Conservation (phyloP, 2,888 invertebrate genomes). For the Heterodera filipjevi region DNA sequence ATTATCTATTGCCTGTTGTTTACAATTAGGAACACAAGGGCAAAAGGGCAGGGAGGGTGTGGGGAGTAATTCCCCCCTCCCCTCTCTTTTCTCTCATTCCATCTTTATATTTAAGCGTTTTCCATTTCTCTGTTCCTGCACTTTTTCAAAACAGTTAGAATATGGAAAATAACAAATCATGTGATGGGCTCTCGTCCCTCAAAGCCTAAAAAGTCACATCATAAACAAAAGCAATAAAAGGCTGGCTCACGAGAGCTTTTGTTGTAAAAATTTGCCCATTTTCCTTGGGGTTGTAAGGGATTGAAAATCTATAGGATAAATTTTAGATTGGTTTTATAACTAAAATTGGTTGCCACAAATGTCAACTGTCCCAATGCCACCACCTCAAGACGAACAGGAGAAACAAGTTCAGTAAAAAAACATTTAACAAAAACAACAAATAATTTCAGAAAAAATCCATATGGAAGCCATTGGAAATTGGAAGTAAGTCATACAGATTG, state of each 20-base stretch:
- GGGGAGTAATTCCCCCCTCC: too few species aligned
- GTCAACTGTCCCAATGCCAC: neutral
- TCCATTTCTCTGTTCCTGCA: neutral
- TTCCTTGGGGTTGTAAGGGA: neutral
- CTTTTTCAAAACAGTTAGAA: neutral
- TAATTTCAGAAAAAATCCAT: neutral
- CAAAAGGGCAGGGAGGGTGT: too few species aligned
- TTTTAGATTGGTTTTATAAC: neutral
- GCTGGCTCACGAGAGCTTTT: neutral
- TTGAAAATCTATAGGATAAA: neutral
- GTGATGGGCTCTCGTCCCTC: neutral
- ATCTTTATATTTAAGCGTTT: neutral
- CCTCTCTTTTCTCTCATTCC: neutral
- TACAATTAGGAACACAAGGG: too few species aligned
- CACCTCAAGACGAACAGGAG: neutral
- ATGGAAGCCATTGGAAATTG: constrained; percentile 20
- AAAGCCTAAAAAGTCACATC: neutral
- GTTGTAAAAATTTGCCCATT: neutral
- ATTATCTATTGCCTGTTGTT: too few species aligned
- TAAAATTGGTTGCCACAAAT: too few species aligned
- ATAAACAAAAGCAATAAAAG: neutral
- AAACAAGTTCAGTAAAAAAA: neutral
- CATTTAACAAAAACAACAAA: neutral
- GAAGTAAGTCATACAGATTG: neutral
- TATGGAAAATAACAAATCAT: neutral